Conservation (phyloP, 2,113 vertebrate species). For the Procavia capensis region DNA sequence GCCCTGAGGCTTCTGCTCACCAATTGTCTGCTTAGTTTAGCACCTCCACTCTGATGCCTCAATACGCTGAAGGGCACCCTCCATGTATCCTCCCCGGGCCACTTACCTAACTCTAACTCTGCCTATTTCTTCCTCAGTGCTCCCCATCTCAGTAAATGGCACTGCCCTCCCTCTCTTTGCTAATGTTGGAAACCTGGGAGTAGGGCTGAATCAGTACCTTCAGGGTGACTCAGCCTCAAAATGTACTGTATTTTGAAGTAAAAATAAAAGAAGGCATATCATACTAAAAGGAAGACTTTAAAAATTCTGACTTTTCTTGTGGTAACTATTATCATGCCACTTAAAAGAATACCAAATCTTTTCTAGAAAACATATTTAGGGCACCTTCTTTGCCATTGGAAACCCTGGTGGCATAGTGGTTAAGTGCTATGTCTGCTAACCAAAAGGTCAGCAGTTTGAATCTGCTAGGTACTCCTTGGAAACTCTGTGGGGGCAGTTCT, state of each 20-base stretch:
- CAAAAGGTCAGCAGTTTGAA: too few relatives aligned
- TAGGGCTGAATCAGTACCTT: not conserved
- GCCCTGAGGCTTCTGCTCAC: not conserved
- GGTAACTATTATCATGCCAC: not conserved
- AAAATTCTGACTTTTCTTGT: not conserved
- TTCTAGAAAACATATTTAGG: slow-evolving; percentile 22
- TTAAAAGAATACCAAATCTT: not conserved
- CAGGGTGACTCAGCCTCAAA: not conserved
- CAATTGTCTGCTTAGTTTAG: not conserved
- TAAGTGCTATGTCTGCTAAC: too few relatives aligned
- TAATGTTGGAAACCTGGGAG: slow-evolving; percentile 9
- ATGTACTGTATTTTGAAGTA: not conserved
- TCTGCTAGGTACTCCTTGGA: too few relatives aligned
- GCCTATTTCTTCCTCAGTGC: not conserved
- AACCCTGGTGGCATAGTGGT: too few relatives aligned
- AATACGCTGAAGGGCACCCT: not conserved
- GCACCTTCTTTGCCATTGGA: not conserved
- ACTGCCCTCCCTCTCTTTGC: not conserved
- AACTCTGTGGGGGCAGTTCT: too few relatives aligned
- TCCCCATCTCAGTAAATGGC: not conserved
- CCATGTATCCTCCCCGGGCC: not conserved
- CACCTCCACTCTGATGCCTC: not conserved
- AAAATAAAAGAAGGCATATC: not conserved
- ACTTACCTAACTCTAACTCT: not conserved
- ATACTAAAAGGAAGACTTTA: not conserved